Percentiles rank a stretch among this genome's conserved stretches.
phyloP scores from a whole-genome alignment of 2,888 invertebrate species.

The Drosophila nigricruria region DNA sequence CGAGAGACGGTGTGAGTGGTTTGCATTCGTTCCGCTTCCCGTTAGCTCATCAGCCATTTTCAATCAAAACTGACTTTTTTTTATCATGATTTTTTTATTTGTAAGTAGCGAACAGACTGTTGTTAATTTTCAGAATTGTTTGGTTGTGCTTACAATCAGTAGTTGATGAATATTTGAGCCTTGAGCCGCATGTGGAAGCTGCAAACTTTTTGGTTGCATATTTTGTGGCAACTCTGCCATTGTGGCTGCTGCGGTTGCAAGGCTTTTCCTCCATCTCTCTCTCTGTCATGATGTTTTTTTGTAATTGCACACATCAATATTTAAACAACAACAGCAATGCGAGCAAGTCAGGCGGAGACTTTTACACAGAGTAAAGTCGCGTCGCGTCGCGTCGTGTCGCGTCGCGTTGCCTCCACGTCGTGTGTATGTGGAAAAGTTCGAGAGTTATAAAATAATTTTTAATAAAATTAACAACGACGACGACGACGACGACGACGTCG shows the following conservation, averaged over 20 bases:
- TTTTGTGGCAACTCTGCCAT: conserved; percentile 22
- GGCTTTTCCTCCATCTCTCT: background rate
- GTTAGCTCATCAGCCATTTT: background rate
- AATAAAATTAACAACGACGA: conserved; percentile 82
- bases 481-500: conserved; percentile 43
- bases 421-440: conserved; percentile 55
- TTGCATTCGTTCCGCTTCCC: background rate
- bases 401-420: conserved; percentile 10
- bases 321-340: conserved; percentile 31
- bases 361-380: conserved; percentile 29
- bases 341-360: background rate
- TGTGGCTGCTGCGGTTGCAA: conserved; percentile 27
- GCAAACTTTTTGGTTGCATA: conserved; percentile 30
- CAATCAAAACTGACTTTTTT: background rate
- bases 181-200: background rate
- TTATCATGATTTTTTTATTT: background rate
- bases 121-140: conserved; percentile 13
- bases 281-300: conserved; percentile 24
- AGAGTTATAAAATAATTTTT: conserved; percentile 82
- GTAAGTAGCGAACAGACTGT: background rate
- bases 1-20: background rate
- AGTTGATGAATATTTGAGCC: conserved; percentile 15
- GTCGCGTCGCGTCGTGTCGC: conserved; percentile 22
- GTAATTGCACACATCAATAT: conserved; percentile 66
- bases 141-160: conserved; percentile 17